Evolutionary conservation across 2,113 vertebrate species (phyloP).

Genomic region (Columba livia): DNA sequence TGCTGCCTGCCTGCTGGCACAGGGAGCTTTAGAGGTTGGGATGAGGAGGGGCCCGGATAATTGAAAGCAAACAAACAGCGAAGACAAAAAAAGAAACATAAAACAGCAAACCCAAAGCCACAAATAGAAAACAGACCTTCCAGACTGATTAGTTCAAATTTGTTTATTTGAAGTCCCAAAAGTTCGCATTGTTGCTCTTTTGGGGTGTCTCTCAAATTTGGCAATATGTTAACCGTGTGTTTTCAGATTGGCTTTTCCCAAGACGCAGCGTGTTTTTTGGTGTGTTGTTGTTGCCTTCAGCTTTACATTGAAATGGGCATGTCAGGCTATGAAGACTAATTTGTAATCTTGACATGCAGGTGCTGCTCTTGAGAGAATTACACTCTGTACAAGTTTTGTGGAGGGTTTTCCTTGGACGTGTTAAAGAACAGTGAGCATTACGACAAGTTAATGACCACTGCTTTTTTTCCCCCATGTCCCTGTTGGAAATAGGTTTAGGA

Average conservation of each 20-base stretch:
- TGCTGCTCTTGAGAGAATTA: not conserved
- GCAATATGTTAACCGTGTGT: slow-evolving; percentile 46
- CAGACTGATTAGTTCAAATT: slow-evolving; percentile 42
- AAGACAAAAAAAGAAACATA: slow-evolving; percentile 51
- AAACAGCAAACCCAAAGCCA: slow-evolving; percentile 50
- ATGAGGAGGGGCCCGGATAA: not conserved
- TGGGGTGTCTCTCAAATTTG: not conserved
- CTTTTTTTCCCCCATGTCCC: no score
- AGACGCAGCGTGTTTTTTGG: not conserved
- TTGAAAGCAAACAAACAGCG: slow-evolving; percentile 56
- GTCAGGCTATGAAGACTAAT: not conserved
- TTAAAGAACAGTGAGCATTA: not conserved
- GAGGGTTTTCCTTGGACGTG: not conserved
- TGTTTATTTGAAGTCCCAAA: slow-evolving; percentile 59
- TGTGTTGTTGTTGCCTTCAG: not conserved
- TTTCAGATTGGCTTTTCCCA: not conserved
- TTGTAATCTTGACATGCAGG: not conserved
- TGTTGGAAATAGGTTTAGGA: not conserved
- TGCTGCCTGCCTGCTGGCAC: not conserved
- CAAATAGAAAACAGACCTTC: slow-evolving; percentile 57
- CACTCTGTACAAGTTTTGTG: rapidly evolving
- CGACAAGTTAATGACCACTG: no score
- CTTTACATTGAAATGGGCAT: not conserved
- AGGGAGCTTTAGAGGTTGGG: not conserved
- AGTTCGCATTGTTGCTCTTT: not conserved